These are phyloP conservation scores for Procavia capensis DNA, from an alignment of 2,113 vertebrate genomes.

Conservation along the genomic window DNA sequence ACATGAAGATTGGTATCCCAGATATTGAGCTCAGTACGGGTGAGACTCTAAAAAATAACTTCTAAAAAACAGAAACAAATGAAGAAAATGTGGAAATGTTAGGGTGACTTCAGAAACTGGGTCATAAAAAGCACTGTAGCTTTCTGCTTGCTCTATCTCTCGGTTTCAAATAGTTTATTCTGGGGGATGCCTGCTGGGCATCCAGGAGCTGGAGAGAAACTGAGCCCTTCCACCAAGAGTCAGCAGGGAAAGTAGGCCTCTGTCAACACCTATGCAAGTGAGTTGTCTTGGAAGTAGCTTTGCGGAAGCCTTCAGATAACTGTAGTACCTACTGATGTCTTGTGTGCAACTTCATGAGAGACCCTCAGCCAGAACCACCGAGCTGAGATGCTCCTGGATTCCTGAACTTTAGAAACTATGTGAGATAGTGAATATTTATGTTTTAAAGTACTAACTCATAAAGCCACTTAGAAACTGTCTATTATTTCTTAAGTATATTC, in stretches of 20 bases:
- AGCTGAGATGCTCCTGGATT: neutral
- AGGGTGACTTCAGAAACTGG: neutral
- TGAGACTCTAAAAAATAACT: neutral
- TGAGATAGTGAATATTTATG: neutral
- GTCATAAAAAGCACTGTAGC: neutral
- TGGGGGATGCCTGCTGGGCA: neutral
- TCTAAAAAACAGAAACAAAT: neutral
- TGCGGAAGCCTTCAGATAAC: neutral
- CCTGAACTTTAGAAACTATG: neutral
- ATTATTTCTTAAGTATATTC: neutral
- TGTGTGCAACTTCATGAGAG: neutral
- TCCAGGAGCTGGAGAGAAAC: neutral
- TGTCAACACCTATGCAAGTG: neutral
- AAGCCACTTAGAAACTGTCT: neutral
- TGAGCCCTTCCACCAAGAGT: neutral
- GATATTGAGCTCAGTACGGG: neutral
- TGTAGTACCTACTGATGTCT: neutral
- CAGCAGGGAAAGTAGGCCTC: neutral
- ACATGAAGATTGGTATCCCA: too few species aligned
- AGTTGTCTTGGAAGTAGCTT: neutral
- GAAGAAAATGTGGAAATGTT: neutral
- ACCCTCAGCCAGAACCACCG: neutral
- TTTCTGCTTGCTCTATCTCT: neutral
- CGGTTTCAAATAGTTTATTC: neutral
- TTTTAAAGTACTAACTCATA: neutral